Conservation (phyloP, 2,888 invertebrate genomes). For the Maniola hyperantus region DNA sequence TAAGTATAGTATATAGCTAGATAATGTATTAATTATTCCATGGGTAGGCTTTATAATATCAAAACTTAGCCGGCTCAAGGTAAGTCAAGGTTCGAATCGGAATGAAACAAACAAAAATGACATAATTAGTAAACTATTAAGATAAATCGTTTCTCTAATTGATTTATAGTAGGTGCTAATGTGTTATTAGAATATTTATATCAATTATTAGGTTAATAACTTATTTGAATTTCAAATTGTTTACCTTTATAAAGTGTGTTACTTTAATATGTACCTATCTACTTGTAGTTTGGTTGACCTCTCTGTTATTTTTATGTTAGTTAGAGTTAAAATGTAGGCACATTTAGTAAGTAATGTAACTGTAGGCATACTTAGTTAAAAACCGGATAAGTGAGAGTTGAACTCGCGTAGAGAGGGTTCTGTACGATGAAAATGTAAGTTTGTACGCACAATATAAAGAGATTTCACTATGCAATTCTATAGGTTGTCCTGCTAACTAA, state of each 20-base stretch:
- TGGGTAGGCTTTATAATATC: not conserved
- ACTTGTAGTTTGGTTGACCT: not conserved
- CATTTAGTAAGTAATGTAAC: too few species aligned
- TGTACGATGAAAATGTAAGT: too few species aligned
- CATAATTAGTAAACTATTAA: not conserved
- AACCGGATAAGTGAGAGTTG: too few species aligned
- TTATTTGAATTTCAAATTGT: conserved; percentile 1
- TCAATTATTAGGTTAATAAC: conserved; percentile 6
- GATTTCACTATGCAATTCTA: too few species aligned
- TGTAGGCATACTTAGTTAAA: too few species aligned
- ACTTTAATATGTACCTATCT: not conserved
- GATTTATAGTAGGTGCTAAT: not conserved
- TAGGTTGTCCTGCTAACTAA: too few species aligned
- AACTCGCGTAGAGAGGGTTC: too few species aligned
- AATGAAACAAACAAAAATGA: conserved; percentile 3
- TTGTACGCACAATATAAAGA: too few species aligned
- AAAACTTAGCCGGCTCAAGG: not conserved
- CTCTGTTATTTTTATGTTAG: not conserved
- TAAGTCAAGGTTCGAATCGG: not conserved
- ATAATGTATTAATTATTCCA: too few species aligned
- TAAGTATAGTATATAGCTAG: too few species aligned
- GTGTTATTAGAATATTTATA: not conserved
- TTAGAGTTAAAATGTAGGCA: not conserved
- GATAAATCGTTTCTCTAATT: conserved; percentile 6
- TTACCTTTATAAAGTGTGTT: not conserved